Evolutionary conservation across 2,888 invertebrate species (phyloP).

Genomic region (Torymus aiolomorphi): DNA sequence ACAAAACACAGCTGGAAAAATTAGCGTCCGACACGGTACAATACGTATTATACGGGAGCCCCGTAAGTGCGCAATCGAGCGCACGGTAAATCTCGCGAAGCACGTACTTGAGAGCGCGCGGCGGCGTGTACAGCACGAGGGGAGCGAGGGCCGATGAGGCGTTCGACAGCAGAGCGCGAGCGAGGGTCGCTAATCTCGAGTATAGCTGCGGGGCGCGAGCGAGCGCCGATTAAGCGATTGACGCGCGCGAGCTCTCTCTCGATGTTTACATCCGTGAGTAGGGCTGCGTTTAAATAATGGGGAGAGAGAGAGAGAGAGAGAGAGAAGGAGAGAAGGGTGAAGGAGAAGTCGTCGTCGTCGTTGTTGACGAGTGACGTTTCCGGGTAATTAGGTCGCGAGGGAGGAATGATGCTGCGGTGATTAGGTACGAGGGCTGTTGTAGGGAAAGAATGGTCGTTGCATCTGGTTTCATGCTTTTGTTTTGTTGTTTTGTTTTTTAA

Average conservation of each 20-base stretch:
- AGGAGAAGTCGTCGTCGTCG: background rate
- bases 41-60: no score
- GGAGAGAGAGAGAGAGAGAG: background rate
- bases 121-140: background rate
- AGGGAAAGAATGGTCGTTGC: no score
- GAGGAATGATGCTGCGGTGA: background rate
- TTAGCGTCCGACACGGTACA: no score
- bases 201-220: constrained; percentile 19
- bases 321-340: background rate
- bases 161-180: constrained; percentile 29
- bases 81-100: constrained; percentile 33
- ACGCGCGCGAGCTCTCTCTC: constrained; percentile 15
- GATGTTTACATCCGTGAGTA: constrained; percentile 49
- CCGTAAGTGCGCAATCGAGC: constrained; percentile 28
- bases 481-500: no score
- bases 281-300: constrained; percentile 34
- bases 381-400: background rate
- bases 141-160: constrained; percentile 37
- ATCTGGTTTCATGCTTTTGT: no score
- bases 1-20: no score
- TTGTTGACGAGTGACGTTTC: background rate
- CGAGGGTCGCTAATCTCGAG: constrained; percentile 43
- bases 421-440: background rate
- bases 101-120: constrained; percentile 28
- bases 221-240: constrained; percentile 49